phyloP scores from a whole-genome alignment of 2,888 invertebrate genomes.

The Phortica magna region DNA sequence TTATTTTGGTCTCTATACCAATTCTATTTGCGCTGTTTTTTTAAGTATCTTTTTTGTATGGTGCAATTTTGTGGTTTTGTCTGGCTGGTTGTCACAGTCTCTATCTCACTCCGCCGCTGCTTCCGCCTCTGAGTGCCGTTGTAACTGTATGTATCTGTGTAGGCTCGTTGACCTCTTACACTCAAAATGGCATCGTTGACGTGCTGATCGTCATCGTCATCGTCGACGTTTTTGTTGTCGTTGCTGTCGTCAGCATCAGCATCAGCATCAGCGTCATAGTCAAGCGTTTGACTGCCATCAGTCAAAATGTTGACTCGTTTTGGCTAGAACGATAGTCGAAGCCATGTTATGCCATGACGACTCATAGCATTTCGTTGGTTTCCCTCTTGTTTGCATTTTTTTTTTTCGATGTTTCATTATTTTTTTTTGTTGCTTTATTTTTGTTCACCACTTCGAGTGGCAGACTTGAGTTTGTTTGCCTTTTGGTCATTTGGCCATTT shows the following conservation, averaged over 20 bases:
- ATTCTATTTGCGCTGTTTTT: not conserved
- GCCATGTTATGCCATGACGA: not conserved
- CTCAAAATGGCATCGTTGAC: constrained; percentile 19
- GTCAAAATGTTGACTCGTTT: constrained; percentile 28
- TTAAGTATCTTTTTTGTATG: constrained; percentile 1
- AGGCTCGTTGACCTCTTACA: constrained; percentile 31
- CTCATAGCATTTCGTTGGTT: not conserved
- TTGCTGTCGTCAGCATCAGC: not conserved
- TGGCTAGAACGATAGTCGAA: not conserved
- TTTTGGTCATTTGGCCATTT: not conserved
- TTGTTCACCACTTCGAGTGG: not conserved
- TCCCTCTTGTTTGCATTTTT: not conserved
- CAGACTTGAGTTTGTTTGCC: not conserved
- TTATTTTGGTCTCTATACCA: not conserved
- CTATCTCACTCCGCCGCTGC: too few species aligned
- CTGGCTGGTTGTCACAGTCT: not conserved
- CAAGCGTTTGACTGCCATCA: constrained; percentile 31
- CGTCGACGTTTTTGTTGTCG: not conserved
- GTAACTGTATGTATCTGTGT: constrained; percentile 19
- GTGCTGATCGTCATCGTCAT: constrained; percentile 1
- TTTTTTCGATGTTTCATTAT: not conserved
- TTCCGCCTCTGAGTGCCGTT: not conserved
- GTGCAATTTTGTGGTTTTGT: constrained; percentile 7
- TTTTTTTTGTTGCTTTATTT: constrained; percentile 11
- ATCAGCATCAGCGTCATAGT: constrained; percentile 11